Conservation (phyloP, 1,140 invertebrate genomes). For the Geopemphigus sp. region DNA sequence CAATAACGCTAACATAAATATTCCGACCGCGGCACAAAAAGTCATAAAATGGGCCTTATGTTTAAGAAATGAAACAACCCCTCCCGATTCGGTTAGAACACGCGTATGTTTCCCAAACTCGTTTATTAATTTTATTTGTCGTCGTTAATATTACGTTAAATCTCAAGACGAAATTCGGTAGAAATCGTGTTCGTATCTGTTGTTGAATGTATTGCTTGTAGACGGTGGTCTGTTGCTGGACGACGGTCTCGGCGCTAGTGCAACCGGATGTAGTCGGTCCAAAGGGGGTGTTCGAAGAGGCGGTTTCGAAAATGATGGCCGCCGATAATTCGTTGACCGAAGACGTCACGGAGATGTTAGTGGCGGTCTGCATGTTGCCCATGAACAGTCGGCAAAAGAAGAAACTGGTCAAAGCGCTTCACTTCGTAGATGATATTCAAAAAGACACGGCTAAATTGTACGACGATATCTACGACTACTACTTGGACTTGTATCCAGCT, state of each 20-base stretch:
- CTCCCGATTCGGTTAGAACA: too few species aligned
- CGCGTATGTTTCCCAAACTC: too few species aligned
- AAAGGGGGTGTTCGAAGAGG: not conserved
- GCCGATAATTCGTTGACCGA: not conserved
- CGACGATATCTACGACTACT: not conserved
- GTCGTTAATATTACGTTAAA: too few species aligned
- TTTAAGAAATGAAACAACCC: too few species aligned
- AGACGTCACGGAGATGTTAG: slow-evolving; percentile 14
- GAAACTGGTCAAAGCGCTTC: not conserved
- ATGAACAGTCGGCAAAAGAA: too few species aligned
- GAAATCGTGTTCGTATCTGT: not conserved
- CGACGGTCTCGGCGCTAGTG: not conserved
- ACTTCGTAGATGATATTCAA: not conserved
- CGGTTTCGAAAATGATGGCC: not conserved
- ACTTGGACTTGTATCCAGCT: not conserved
- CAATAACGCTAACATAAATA: too few species aligned
- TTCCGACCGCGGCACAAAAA: too few species aligned
- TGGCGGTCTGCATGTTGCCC: not conserved
- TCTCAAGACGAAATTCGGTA: too few species aligned
- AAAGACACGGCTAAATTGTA: not conserved
- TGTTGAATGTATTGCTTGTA: not conserved
- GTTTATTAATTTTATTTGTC: too few species aligned
- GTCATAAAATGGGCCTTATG: too few species aligned
- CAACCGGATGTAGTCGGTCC: not conserved
- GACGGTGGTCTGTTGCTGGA: not conserved